These are phyloP conservation scores for Strigamia maritima DNA, from an alignment of 2,888 invertebrate species.

Conservation along the genomic window DNA sequence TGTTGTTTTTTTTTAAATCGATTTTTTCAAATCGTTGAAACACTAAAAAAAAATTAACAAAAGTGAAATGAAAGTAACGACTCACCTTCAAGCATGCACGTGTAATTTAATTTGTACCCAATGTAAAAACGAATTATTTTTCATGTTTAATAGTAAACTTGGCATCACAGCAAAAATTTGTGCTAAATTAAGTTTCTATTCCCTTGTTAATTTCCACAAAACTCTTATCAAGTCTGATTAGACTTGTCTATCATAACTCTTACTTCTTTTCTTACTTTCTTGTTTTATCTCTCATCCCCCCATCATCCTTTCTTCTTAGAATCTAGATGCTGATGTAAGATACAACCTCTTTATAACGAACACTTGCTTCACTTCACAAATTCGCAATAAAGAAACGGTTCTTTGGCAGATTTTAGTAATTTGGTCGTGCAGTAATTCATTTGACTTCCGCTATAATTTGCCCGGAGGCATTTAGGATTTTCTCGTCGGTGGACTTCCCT, in stretches of 20 bases:
- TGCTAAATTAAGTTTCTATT: no score
- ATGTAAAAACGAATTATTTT: no score
- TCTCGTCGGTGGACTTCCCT: not conserved
- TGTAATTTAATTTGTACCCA: no score
- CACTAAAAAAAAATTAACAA: no score
- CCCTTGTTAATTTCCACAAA: no score
- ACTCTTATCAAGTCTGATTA: not conserved
- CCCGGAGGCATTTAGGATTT: slow-evolving; percentile 12
- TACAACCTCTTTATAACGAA: not conserved
- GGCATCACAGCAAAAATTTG: no score
- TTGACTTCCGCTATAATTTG: slow-evolving; percentile 19
- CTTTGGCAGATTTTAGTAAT: not conserved
- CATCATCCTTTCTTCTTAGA: not conserved
- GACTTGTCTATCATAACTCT: not conserved
- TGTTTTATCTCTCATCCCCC: not conserved
- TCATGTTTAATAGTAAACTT: no score
- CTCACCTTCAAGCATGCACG: no score
- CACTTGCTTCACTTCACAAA: not conserved
- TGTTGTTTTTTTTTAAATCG: no score
- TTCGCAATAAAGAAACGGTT: not conserved
- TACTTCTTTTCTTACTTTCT: not conserved
- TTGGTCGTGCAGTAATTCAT: slow-evolving; percentile 18
- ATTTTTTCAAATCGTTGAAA: no score
- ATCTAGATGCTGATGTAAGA: not conserved
- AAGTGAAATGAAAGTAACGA: no score